Percentiles rank a stretch among this genome's conserved stretches.
Evolutionary conservation across 2,888 invertebrate genomes (phyloP).

Genomic region (Glyphotaelius pellucidus): DNA sequence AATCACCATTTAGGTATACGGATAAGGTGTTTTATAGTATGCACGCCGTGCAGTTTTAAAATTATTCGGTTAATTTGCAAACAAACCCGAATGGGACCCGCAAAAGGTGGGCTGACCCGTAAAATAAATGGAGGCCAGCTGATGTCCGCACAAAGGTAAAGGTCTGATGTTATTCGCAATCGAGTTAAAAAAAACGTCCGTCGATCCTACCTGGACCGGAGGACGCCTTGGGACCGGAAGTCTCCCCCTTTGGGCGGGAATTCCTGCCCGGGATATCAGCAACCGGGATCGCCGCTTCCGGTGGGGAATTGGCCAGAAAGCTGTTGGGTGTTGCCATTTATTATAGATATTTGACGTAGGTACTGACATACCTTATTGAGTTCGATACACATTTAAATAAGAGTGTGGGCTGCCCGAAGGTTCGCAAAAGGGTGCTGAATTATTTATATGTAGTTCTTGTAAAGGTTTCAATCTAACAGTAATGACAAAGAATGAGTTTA

Average conservation of each 20-base stretch:
- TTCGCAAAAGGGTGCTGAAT: not conserved
- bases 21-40: not conserved
- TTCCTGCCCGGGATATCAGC: conserved; percentile 42
- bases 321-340: conserved; percentile 50
- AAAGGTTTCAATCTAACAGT: not conserved
- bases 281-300: conserved; percentile 48
- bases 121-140: conserved; percentile 37
- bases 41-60: not conserved
- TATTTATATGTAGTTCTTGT: conserved; percentile 5
- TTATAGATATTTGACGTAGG: conserved; percentile 33
- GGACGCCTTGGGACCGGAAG: conserved; percentile 44
- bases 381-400: conserved; percentile 7
- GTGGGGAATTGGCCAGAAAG: conserved; percentile 40
- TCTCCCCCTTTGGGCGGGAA: conserved; percentile 42
- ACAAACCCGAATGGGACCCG: not conserved
- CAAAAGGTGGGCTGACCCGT: conserved; percentile 25
- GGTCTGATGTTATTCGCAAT: conserved; percentile 29
- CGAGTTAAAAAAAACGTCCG: conserved; percentile 32
- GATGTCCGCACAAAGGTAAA: conserved; percentile 40
- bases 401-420: not conserved
- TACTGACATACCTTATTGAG: conserved; percentile 19
- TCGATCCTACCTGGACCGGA: conserved; percentile 34
- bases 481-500: not conserved
- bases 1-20: not conserved
- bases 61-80: conserved; percentile 45